Evolutionary conservation across 2,888 invertebrate species (phyloP).

Genomic region (Diarsia mendica): DNA sequence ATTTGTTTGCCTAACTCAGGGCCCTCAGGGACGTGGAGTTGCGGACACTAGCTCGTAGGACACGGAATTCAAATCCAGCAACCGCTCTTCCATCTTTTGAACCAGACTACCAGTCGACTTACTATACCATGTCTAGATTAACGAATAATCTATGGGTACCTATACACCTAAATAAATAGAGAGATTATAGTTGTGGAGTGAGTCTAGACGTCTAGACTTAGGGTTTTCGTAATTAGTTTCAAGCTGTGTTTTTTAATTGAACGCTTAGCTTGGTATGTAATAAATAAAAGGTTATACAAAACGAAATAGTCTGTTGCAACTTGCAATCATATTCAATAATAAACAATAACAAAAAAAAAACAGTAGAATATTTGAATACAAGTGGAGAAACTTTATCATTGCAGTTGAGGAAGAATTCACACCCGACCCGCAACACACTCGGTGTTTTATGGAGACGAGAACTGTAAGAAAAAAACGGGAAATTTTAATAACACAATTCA

Average conservation of each 20-base stretch:
- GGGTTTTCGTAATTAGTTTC: conserved; percentile 14
- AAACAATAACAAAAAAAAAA: neutral
- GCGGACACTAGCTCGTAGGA: neutral
- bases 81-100: too few relatives aligned
- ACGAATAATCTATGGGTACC: neutral
- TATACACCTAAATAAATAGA: neutral
- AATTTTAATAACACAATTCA: neutral
- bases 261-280: neutral
- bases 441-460: neutral
- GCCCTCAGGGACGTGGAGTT: too few relatives aligned
- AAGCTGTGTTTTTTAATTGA: conserved; percentile 32
- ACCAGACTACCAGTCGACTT: neutral
- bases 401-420: neutral
- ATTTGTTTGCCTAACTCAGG: neutral
- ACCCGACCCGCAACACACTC: neutral
- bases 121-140: neutral
- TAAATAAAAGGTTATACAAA: neutral
- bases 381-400: neutral
- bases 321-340: neutral
- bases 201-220: conserved; percentile 41
- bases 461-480: neutral
- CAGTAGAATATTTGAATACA: neutral
- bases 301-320: neutral
- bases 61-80: neutral
- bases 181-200: neutral